Conservation (phyloP, 2,113 vertebrate species). For the Mionectes macconnelli region DNA sequence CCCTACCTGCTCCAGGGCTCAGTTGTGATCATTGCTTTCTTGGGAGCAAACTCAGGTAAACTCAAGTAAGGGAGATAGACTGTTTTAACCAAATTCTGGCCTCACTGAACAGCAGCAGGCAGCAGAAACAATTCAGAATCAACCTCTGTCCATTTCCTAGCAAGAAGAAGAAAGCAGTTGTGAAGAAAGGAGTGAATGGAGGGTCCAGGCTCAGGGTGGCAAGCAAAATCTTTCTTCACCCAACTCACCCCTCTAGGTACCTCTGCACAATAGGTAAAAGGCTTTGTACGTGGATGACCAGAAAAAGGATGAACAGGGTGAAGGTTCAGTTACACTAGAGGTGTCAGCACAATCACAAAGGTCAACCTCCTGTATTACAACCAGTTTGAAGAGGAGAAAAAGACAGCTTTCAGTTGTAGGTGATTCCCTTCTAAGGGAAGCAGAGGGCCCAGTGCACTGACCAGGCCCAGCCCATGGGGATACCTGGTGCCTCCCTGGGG, state of each 20-base stretch:
- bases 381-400: too few species aligned
- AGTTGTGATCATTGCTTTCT: not conserved
- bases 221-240: not conserved
- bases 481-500: too few species aligned
- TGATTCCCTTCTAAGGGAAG: too few species aligned
- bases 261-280: not conserved
- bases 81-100: not conserved
- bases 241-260: not conserved
- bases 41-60: not conserved
- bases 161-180: not conserved
- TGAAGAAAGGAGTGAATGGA: not conserved
- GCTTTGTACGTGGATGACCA: not conserved
- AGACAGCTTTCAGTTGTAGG: too few species aligned
- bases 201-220: rapidly evolving
- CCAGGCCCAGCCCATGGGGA: too few species aligned
- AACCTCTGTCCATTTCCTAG: not conserved
- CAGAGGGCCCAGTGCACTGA: too few species aligned
- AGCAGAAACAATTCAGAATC: not conserved
- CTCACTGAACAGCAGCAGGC: not conserved
- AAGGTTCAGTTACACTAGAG: too few species aligned
- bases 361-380: too few species aligned
- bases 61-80: not conserved
- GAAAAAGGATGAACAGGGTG: too few species aligned
- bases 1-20: too few species aligned
- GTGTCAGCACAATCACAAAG: too few species aligned